A percentile compares a stretch with the other conserved stretches of the same genome.
Evolutionary conservation across 2,113 vertebrate genomes (phyloP).

Genomic region (Cyphomyrus discorhynchus): DNA sequence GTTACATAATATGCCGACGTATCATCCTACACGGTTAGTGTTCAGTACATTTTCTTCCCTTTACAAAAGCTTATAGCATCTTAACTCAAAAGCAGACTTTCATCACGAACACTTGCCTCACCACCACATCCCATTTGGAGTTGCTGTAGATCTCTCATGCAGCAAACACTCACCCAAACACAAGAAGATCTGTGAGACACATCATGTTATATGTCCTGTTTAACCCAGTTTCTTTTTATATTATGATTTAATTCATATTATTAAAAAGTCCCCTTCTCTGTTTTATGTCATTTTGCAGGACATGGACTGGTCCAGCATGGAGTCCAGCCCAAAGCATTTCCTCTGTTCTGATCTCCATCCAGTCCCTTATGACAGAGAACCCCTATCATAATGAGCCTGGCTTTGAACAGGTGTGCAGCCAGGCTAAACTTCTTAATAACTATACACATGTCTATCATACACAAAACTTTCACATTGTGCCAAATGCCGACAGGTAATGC

Average conservation of each 20-base stretch:
- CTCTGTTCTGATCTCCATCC: constrained; percentile 96
- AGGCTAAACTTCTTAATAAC: neutral
- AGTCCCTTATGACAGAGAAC: constrained; percentile 97
- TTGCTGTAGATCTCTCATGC: neutral
- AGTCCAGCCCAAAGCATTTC: constrained; percentile 98
- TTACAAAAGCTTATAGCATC: neutral
- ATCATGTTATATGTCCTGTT: neutral
- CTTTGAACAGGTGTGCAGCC: constrained; percentile 82
- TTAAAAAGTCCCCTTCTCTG: constrained; percentile 11
- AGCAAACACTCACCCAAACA: neutral
- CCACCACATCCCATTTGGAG: neutral
- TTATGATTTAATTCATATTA: neutral
- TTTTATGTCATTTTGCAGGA: constrained; percentile 58
- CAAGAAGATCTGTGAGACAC: neutral
- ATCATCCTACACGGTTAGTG: neutral
- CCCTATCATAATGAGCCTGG: constrained; percentile 97
- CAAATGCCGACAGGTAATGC: neutral
- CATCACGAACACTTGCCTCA: neutral
- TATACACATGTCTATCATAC: neutral
- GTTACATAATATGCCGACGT: neutral
- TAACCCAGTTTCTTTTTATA: neutral
- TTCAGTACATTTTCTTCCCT: neutral
- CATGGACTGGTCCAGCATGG: constrained; percentile 96
- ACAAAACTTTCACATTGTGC: neutral
- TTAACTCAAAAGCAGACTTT: neutral